phyloP scores from a whole-genome alignment of 2,888 invertebrate species.

The Chloromyia formosa region DNA sequence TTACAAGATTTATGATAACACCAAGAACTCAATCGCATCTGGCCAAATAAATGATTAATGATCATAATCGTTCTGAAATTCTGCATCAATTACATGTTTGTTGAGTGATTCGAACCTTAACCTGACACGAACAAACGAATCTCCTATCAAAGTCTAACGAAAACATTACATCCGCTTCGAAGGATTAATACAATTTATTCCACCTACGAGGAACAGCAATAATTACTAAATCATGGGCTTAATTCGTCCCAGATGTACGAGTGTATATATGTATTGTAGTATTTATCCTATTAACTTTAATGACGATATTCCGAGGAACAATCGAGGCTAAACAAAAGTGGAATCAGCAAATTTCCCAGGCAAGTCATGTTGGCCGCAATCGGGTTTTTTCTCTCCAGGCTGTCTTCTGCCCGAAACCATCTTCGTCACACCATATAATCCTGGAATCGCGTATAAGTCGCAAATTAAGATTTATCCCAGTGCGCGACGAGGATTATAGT shows the following conservation, averaged over 20 bases:
- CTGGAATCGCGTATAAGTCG: not conserved
- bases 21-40: too few relatives aligned
- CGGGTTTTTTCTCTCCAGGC: not conserved
- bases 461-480: constrained; percentile 37
- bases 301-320: not conserved
- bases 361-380: constrained; percentile 1
- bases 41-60: too few relatives aligned
- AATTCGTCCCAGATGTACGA: not conserved
- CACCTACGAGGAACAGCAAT: constrained; percentile 9
- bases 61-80: too few relatives aligned
- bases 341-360: constrained; percentile 19
- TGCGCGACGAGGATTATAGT: constrained; percentile 36
- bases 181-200: not conserved
- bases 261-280: not conserved
- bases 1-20: too few relatives aligned
- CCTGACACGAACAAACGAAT: too few relatives aligned
- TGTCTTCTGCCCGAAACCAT: not conserved
- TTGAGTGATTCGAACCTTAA: too few relatives aligned
- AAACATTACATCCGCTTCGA: too few relatives aligned
- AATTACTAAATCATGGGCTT: constrained; percentile 14
- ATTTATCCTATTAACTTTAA: not conserved
- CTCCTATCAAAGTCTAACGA: too few relatives aligned
- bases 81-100: too few relatives aligned
- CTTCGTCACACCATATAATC: not conserved
- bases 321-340: not conserved